Base-by-base conservation (phyloP, 2,113 vertebrate species). In the Tetraodon nigroviridis region DNA sequence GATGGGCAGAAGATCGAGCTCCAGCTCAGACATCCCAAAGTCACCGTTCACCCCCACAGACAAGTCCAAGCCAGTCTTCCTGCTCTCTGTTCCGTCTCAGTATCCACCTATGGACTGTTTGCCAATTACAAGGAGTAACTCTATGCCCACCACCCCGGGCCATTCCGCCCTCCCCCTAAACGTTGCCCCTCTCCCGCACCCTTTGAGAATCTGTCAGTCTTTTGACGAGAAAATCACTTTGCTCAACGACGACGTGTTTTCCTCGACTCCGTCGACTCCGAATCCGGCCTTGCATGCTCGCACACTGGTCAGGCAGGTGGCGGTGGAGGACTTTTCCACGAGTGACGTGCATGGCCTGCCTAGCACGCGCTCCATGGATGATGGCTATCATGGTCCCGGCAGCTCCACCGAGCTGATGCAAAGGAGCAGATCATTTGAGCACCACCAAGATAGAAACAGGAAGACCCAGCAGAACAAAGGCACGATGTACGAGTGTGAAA, bases 401-500 rank as follows among this genome's bases (percentile, higher is more conserved):
- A 72, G 90, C 47, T 50, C 88, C 14, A 76, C 80, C 16, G 95
- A 98, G n/a, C 48, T 86, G 6, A 61, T 91, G 50, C 89, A 88
- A 14, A 91, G 93, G 70, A 94, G 88, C 75, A 95, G 93, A 76
- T 93, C 93, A 0, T 90, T 90, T 66, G 92, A 89, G 19, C 90
- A 93, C 32, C 89, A 83, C 57, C 73, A 90, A 41, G 95, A 98
- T 61, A 93, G 93, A 81, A 87, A 75, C 64, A 92, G 93, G 82
- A 99, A 94, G 62, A 89, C 92, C 16, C 91, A 92, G 58, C 94
- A 95, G 75, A 94, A 90, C 41, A 92, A 95, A 81, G 95, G 94
- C 56, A 95, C 95, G 2, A 99, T 98, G 93, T 99, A 96, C 55
- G 96, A 99, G 75, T 99, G 97, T 81, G 97, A 98, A 85, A 99